Conservation (phyloP, 2,797 vertebrate species). For the Neomorphus geoffroyi region DNA sequence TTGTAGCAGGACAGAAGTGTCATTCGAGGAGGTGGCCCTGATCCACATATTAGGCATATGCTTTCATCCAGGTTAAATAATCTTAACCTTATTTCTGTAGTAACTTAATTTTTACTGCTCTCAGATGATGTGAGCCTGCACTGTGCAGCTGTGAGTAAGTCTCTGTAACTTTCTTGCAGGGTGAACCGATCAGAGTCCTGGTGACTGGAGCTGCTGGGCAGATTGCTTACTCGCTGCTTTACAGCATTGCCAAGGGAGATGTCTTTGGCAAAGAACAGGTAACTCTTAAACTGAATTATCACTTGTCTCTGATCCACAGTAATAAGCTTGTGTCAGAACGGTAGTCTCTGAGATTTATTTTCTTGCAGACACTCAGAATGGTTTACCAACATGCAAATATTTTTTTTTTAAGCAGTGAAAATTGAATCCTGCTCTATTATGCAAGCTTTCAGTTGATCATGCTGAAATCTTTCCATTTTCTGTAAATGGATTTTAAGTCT, state of each 20-base stretch:
- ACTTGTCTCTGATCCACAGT: not conserved
- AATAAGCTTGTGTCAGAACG: not conserved
- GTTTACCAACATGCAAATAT: not conserved
- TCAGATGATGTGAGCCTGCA: not conserved
- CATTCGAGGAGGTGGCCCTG: not conserved
- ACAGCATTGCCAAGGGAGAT: slow-evolving; percentile 94
- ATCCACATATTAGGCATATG: not conserved
- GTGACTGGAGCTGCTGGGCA: slow-evolving; percentile 97
- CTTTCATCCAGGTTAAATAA: not conserved
- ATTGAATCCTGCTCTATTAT: not conserved
- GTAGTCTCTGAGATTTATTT: not conserved
- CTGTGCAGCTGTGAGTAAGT: not conserved
- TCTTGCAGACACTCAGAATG: not conserved
- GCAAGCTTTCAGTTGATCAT: not conserved
- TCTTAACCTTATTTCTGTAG: not conserved
- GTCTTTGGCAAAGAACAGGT: slow-evolving; percentile 98
- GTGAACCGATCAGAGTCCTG: slow-evolving; percentile 88
- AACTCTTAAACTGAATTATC: not conserved
- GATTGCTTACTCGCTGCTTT: slow-evolving; percentile 94
- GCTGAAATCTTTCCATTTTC: not conserved
- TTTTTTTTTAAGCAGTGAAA: not conserved
- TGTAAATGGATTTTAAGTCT: not conserved
- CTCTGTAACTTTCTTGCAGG: slow-evolving; percentile 70
- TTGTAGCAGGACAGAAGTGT: not conserved
- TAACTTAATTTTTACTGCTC: not conserved